Evolutionary conservation across 2,113 vertebrate genomes (phyloP), one percentile per base, ranked within the genome.

Genomic region (Tautogolabrus adspersus): DNA sequence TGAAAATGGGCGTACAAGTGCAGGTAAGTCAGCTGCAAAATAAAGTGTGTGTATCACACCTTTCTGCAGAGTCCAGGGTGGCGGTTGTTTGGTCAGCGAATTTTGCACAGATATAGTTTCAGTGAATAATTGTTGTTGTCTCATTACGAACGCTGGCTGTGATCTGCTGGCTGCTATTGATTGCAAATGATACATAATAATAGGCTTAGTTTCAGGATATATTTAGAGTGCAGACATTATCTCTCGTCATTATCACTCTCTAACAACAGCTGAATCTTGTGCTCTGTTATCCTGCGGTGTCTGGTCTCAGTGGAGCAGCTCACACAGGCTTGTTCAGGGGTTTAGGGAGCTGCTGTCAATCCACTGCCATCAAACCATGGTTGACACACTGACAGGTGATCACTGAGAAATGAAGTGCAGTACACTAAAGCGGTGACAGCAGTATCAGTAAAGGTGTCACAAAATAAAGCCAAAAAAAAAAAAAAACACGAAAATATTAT

Each of bases 311-410:
- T 19, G n/a, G 71, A 82, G 54, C 12, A 22, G 42, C 56, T 74
- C 54, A 73, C 52, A 61, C 60, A 22, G 37, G 56, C 23, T 59
- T 40, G 66, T 73, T 59, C 37, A 6, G 64, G 44, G 59, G 16
- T 13, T 66, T 63, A 19, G 72, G 67, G 64, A 59, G 57, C 58
- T 40, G 52, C 86, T 76, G 86, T 84, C 82, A 84, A 65, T 84
- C 75, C 58, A 55, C 16, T 11, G 18, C 13, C 19, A 0, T 73
- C 75, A 82, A 76, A 85, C 68, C 42, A 21, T 47, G 19, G 59
- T 34, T 72, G 67, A 44, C 61, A 60, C 38, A 8, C 61, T 71
- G 77, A 82, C 72, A 82, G 58, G 47, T 21, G 30, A 79, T 68
- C 47, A 55, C 40, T 54, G 19, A 34, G 19, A 73, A 75, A 56